Conservation (phyloP, 1,140 invertebrate genomes). For the Drosophila eugracilis region DNA sequence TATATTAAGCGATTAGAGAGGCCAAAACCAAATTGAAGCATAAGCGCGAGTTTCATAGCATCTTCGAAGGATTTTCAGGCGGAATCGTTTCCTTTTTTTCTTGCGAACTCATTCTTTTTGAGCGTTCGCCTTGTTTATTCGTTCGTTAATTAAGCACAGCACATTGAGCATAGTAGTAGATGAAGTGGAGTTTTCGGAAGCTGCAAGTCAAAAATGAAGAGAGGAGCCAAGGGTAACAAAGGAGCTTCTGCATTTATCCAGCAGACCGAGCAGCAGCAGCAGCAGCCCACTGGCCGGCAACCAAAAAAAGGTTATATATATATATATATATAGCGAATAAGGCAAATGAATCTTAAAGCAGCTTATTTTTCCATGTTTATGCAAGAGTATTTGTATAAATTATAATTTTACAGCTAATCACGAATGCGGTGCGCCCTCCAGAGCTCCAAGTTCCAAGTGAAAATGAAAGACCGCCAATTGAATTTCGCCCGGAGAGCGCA, state of each 20-base stretch:
- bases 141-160: slow-evolving; percentile 76
- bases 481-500: slow-evolving; percentile 20
- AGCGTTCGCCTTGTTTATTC: slow-evolving; percentile 37
- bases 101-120: slow-evolving; percentile 37
- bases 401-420: slow-evolving; percentile 53
- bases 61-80: slow-evolving; percentile 52
- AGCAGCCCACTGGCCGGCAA: slow-evolving; percentile 47
- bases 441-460: slow-evolving; percentile 18
- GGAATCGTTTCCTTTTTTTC: slow-evolving; percentile 26
- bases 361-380: slow-evolving; percentile 63
- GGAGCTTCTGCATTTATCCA: slow-evolving; percentile 40
- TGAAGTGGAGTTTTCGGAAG: slow-evolving; percentile 54
- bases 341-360: slow-evolving; percentile 75
- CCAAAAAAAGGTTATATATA: slow-evolving; percentile 45
- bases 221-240: slow-evolving; percentile 40
- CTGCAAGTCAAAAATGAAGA: slow-evolving; percentile 70
- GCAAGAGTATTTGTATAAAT: slow-evolving; percentile 55
- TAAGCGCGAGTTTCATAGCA: slow-evolving; percentile 64
- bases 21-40: slow-evolving; percentile 77
- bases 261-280: slow-evolving; percentile 34
- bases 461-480: slow-evolving; percentile 9
- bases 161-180: slow-evolving; percentile 60
- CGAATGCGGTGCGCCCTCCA: slow-evolving; percentile 46
- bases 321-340: slow-evolving; percentile 68
- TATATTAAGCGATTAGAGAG: slow-evolving; percentile 62